Percentiles rank a stretch among this genome's conserved stretches.
Conservation (phyloP, 1,140 invertebrate genomes). For the Melipona quadrifasciata region DNA sequence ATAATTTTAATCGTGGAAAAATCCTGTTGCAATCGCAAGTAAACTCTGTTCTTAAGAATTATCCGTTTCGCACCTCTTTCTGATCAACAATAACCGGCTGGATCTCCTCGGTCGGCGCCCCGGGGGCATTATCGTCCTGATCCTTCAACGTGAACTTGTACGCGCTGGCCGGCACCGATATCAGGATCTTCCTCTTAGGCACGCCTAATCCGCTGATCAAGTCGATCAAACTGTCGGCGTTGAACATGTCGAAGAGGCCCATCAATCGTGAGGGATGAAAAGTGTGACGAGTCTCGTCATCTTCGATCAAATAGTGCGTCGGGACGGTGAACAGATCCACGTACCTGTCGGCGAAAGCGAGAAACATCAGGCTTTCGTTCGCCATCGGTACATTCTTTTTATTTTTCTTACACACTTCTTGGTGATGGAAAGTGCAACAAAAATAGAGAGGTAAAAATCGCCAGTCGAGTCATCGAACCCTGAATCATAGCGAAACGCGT, state of each 20-base stretch:
- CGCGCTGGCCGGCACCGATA: slow-evolving; percentile 87
- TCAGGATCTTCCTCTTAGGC: slow-evolving; percentile 86
- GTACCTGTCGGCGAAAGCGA: slow-evolving; percentile 71
- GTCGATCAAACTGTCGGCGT: slow-evolving; percentile 90
- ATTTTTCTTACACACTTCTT: too few species aligned
- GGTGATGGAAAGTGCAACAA: neutral
- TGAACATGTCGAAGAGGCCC: slow-evolving; percentile 89
- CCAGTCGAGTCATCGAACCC: neutral
- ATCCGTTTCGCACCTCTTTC: slow-evolving; percentile 79
- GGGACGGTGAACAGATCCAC: slow-evolving; percentile 87
- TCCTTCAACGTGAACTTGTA: slow-evolving; percentile 86
- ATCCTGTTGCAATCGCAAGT: neutral
- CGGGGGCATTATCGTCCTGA: slow-evolving; percentile 85
- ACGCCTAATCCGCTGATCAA: slow-evolving; percentile 87
- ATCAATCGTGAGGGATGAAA: slow-evolving; percentile 90
- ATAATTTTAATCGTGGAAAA: neutral
- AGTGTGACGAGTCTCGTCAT: slow-evolving; percentile 84
- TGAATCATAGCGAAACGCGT: slow-evolving; percentile 15
- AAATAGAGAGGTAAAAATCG: too few species aligned
- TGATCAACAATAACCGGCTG: slow-evolving; percentile 84
- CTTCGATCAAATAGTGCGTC: slow-evolving; percentile 86
- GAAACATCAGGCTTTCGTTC: neutral
- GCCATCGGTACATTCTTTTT: neutral
- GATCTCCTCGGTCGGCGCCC: slow-evolving; percentile 84
- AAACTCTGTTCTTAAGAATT: neutral